Evolutionary conservation across 2,113 vertebrate genomes (phyloP).

Genomic region (Microcebus ravelobensis): DNA sequence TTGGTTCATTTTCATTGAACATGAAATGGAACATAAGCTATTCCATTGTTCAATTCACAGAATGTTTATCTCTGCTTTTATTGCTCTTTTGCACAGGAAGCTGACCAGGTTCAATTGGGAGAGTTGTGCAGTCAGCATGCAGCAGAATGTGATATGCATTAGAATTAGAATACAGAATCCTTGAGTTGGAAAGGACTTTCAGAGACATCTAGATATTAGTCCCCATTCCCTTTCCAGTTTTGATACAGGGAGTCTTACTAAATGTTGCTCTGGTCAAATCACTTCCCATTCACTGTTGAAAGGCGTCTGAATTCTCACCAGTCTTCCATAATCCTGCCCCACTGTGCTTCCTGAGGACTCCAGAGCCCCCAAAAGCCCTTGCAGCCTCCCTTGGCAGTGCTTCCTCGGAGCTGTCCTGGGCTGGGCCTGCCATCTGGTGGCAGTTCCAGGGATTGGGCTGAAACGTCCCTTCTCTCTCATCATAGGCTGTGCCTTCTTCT

Average conservation of each 20-base stretch:
- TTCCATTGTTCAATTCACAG: not conserved
- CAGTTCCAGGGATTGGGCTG: not conserved
- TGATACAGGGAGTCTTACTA: not conserved
- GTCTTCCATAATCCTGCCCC: not conserved
- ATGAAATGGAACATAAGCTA: not conserved
- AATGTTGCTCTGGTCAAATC: not conserved
- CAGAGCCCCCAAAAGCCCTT: not conserved
- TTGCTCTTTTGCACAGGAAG: not conserved
- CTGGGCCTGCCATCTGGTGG: conserved; percentile 52
- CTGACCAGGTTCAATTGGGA: not conserved
- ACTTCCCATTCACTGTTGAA: not conserved
- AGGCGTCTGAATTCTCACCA: not conserved
- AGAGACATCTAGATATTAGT: not conserved
- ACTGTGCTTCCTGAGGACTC: not conserved
- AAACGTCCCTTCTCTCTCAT: not conserved
- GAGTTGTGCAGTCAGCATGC: not conserved
- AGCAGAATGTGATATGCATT: not conserved
- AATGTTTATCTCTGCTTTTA: not conserved
- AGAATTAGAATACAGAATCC: not conserved
- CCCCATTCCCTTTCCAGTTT: not conserved
- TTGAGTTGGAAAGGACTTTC: not conserved
- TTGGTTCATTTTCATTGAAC: not conserved
- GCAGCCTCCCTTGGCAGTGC: not conserved
- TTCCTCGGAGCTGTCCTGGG: not conserved
- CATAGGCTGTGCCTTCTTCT: not conserved